A percentile compares a stretch with the other conserved stretches of the same genome.
These are phyloP conservation scores for Lycophotia porphyrea DNA, from an alignment of 2,888 invertebrate species.

Conservation along the genomic window DNA sequence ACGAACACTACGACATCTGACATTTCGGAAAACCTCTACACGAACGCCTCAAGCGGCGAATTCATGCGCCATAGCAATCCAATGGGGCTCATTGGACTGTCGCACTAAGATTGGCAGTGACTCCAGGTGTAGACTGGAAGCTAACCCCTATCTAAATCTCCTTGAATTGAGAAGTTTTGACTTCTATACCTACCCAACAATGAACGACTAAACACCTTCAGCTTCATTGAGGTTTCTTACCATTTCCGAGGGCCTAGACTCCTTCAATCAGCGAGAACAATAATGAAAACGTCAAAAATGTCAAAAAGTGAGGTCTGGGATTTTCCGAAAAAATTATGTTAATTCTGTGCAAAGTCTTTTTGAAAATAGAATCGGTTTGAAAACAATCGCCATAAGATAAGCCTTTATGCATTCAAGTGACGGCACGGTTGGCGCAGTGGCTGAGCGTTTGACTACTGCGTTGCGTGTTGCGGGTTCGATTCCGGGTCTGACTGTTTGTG, in stretches of 20 bases:
- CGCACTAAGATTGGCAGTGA: neutral
- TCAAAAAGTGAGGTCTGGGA: too few relatives aligned
- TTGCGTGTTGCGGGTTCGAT: too few relatives aligned
- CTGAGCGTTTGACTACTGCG: too few relatives aligned
- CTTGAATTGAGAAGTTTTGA: neutral
- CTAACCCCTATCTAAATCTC: neutral
- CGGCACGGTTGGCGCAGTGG: too few relatives aligned
- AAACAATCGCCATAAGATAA: neutral
- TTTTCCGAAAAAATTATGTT: neutral
- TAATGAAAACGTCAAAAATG: neutral
- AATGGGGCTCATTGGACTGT: too few relatives aligned
- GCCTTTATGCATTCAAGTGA: neutral
- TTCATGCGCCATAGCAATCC: too few relatives aligned
- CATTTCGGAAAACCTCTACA: too few relatives aligned
- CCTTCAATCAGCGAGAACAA: neutral
- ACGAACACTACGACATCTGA: too few relatives aligned
- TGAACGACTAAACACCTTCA: neutral
- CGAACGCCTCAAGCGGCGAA: too few relatives aligned
- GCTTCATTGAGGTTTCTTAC: neutral
- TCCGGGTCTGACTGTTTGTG: too few relatives aligned
- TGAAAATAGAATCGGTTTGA: neutral
- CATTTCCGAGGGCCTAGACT: neutral
- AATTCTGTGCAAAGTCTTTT: neutral
- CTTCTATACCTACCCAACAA: neutral
- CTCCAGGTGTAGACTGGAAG: neutral